Percentiles rank a stretch among this genome's conserved stretches.
Conservation (phyloP, 1,140 invertebrate species). For the Penaeus indicus region DNA sequence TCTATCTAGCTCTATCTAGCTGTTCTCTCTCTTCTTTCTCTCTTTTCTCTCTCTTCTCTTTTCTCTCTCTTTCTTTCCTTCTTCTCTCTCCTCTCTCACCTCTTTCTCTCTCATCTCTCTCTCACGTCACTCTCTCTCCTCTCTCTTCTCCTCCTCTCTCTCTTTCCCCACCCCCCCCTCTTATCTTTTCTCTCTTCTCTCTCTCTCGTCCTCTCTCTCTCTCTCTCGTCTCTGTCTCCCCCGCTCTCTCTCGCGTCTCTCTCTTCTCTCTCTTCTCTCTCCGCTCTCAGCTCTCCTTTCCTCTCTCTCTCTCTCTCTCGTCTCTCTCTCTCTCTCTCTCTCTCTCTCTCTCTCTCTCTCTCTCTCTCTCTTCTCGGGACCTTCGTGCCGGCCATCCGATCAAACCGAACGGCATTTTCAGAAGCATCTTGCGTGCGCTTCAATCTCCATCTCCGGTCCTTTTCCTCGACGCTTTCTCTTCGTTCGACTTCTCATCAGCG, state of each 20-base stretch:
- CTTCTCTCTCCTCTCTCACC: conserved; percentile 1
- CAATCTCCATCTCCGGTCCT: too few species aligned
- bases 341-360: not conserved
- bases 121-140: too few species aligned
- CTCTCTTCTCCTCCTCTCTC: not conserved
- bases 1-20: too few species aligned
- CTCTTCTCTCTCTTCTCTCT: not conserved
- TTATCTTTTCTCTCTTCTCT: not conserved
- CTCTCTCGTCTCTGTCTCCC: not conserved
- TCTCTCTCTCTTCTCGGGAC: too few species aligned
- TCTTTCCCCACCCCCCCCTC: not conserved
- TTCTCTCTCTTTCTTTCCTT: not conserved
- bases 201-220: not conserved
- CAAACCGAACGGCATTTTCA: too few species aligned
- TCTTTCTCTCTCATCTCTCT: not conserved
- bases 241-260: not conserved
- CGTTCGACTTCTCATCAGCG: too few species aligned
- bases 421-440: too few species aligned
- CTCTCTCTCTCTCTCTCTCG: not conserved
- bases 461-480: too few species aligned
- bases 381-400: too few species aligned
- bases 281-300: not conserved
- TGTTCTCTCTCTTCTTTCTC: too few species aligned
- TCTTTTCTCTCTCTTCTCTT: too few species aligned
- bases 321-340: not conserved